phyloP scores from a whole-genome alignment of 1,140 invertebrate genomes.

The Diprion similis region DNA sequence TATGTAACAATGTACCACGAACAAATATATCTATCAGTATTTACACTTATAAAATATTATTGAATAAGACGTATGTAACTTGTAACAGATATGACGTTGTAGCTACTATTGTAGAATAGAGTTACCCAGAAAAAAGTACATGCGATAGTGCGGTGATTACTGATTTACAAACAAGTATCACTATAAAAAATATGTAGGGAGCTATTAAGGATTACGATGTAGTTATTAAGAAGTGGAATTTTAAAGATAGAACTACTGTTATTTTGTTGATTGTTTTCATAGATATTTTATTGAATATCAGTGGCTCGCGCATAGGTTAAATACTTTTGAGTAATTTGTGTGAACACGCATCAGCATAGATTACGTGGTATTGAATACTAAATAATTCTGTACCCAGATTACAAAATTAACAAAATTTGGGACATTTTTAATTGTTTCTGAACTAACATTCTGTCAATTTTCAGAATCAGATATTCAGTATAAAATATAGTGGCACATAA shows the following conservation, averaged over 20 bases:
- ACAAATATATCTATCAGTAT: constrained; percentile 45
- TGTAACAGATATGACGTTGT: too few relatives aligned
- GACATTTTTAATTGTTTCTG: too few relatives aligned
- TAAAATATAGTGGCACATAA: too few relatives aligned
- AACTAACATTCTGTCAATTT: too few relatives aligned
- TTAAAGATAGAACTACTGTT: constrained; percentile 56
- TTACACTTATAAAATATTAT: constrained; percentile 22
- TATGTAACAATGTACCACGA: constrained; percentile 20
- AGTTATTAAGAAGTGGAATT: constrained; percentile 35
- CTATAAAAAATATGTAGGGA: background rate
- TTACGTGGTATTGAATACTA: too few relatives aligned
- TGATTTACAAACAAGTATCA: background rate
- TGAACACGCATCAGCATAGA: background rate
- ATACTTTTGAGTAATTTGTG: constrained; percentile 10
- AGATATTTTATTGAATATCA: constrained; percentile 58
- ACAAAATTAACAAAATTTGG: too few relatives aligned
- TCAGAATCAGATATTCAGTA: too few relatives aligned
- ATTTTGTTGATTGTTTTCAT: constrained; percentile 60
- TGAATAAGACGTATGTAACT: too few relatives aligned
- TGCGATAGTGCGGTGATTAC: constrained; percentile 4
- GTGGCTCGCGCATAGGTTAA: constrained; percentile 45
- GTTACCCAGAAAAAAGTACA: background rate
- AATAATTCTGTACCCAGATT: too few relatives aligned
- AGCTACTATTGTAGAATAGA: too few relatives aligned
- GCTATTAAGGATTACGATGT: background rate